A percentile compares a stretch with the other conserved stretches of the same genome.
phyloP scores from a whole-genome alignment of 2,888 invertebrate genomes.

The Keiferia lycopersicella region DNA sequence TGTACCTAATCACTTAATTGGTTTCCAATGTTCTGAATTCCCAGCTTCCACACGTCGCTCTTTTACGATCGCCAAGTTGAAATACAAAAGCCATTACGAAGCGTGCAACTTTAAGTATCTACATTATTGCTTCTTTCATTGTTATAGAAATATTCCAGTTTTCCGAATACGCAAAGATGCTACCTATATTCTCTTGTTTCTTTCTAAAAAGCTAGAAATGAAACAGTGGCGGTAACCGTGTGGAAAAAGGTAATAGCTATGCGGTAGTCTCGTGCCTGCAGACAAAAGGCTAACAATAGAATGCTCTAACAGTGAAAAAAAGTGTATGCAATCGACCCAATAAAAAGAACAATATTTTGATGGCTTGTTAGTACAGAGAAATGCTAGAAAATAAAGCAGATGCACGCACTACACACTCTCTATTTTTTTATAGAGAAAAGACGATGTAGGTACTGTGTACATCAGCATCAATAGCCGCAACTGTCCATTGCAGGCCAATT shows the following conservation, averaged over 20 bases:
- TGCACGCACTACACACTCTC: too few relatives aligned
- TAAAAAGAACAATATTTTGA: too few relatives aligned
- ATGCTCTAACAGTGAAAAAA: constrained; percentile 37
- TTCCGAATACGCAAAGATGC: neutral
- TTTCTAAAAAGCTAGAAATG: constrained; percentile 8
- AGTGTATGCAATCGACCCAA: neutral
- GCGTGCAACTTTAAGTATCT: constrained; percentile 3
- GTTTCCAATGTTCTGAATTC: neutral
- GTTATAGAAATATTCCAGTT: neutral
- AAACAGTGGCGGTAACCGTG: neutral
- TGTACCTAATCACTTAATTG: constrained; percentile 13
- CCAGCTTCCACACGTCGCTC: constrained; percentile 1
- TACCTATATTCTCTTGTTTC: neutral
- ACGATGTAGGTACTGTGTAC: too few relatives aligned
- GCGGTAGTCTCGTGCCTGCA: constrained; percentile 1
- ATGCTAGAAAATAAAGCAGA: too few relatives aligned
- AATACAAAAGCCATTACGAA: neutral
- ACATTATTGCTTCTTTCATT: neutral
- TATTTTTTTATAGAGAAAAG: too few relatives aligned
- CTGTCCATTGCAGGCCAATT: too few relatives aligned
- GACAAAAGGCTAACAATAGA: constrained; percentile 43
- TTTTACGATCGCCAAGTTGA: neutral
- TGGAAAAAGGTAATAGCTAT: constrained; percentile 8
- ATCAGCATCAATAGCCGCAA: too few relatives aligned
- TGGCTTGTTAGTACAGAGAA: too few relatives aligned